A percentile compares a stretch with the other conserved stretches of the same genome.
These are phyloP conservation scores for Bimastos eiseni DNA, from an alignment of 2,888 invertebrate species.

Conservation along the genomic window DNA sequence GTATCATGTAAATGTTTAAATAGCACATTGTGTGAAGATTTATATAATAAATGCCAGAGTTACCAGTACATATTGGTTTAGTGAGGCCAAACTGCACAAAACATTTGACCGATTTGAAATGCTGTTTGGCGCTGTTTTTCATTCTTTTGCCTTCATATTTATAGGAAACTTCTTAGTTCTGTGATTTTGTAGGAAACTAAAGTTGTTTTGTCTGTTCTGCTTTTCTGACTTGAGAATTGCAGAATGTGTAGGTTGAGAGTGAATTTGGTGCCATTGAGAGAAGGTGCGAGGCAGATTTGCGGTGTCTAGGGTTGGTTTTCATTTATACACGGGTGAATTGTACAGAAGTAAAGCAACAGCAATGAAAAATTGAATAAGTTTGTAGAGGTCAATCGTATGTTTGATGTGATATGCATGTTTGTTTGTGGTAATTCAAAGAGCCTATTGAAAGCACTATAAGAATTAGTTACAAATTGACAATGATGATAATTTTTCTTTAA, in stretches of 20 bases:
- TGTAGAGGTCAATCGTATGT: neutral
- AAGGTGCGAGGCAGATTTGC: neutral
- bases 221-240: neutral
- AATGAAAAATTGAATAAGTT: neutral
- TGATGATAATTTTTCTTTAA: no score
- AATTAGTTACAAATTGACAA: neutral
- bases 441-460: neutral
- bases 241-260: neutral
- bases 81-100: neutral
- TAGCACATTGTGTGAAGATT: neutral
- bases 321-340: neutral
- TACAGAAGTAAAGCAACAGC: neutral
- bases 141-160: slow-evolving; percentile 13
- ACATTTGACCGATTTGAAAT: neutral
- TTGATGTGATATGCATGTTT: neutral
- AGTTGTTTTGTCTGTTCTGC: neutral
- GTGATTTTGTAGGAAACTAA: slow-evolving; percentile 3
- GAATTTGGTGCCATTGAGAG: neutral
- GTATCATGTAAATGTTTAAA: neutral
- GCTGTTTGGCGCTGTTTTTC: neutral
- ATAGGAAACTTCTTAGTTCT: neutral
- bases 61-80: slow-evolving; percentile 2
- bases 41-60: neutral
- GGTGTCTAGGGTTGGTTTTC: neutral
- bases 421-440: neutral